phyloP scores from a whole-genome alignment of 2,113 vertebrate species.

The Labrus mixtus region DNA sequence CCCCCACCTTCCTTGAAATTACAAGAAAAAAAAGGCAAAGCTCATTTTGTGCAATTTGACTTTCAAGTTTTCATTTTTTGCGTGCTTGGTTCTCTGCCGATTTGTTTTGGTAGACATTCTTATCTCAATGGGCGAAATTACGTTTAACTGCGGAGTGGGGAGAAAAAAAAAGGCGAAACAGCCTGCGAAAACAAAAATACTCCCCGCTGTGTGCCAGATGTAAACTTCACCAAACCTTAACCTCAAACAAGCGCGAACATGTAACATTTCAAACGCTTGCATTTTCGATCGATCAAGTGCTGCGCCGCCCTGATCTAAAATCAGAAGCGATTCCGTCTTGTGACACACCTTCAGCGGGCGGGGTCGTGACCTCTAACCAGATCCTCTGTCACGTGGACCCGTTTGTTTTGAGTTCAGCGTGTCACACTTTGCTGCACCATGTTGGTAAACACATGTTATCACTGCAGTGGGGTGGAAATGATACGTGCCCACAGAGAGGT shows the following conservation, averaged over 20 bases:
- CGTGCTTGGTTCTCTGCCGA: slow-evolving; percentile 60
- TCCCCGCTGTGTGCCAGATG: slow-evolving; percentile 43
- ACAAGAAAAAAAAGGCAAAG: slow-evolving; percentile 58
- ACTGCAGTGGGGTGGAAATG: slow-evolving; percentile 28
- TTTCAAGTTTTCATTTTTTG: slow-evolving; percentile 79
- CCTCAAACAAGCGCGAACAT: slow-evolving; percentile 16
- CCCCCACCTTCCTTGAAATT: slow-evolving; percentile 69
- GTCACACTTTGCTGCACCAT: slow-evolving; percentile 61
- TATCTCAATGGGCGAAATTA: slow-evolving; percentile 78
- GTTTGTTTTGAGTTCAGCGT: slow-evolving; percentile 59
- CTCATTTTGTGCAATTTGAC: slow-evolving; percentile 78
- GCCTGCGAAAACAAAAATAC: slow-evolving; percentile 24
- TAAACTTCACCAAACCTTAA: slow-evolving; percentile 42
- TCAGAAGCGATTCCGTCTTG: slow-evolving; percentile 12
- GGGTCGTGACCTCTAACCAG: slow-evolving; percentile 26
- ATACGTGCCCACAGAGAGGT: slow-evolving; percentile 56
- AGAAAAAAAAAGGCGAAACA: slow-evolving; percentile 38
- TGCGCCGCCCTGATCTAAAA: slow-evolving; percentile 17
- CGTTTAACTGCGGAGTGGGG: slow-evolving; percentile 76
- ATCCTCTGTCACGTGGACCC: slow-evolving; percentile 58
- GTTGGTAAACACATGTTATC: slow-evolving; percentile 60
- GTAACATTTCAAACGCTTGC: not conserved
- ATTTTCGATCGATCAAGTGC: slow-evolving; percentile 24
- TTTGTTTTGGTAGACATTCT: slow-evolving; percentile 75
- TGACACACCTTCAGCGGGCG: slow-evolving; percentile 27